Evolutionary conservation across 37 sponge, comb jelly and placozoan genomes (phyloP).

Genomic region (Aplysina aerophoba): DNA sequence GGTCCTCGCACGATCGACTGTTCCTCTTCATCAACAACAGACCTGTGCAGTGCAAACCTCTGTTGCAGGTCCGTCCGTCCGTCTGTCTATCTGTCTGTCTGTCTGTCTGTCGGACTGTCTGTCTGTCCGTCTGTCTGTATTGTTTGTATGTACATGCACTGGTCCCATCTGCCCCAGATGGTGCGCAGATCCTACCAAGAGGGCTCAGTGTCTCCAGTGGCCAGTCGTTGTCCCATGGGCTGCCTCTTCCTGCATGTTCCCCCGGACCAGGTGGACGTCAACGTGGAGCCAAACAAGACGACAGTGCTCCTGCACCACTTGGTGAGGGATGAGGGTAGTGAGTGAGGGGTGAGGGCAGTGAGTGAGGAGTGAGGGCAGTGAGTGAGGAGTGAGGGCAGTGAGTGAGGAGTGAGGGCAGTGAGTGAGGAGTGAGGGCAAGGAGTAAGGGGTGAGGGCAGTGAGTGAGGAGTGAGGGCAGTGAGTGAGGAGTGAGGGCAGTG

Average conservation of each 20-base stretch:
- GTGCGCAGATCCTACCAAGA: conserved; percentile 34
- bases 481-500: too few species aligned
- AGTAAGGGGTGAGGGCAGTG: too few species aligned
- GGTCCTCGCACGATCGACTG: conserved; percentile 48
- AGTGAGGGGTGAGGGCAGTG: not conserved
- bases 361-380: too few species aligned
- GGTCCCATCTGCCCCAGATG: conserved; percentile 26
- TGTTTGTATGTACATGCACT: not conserved
- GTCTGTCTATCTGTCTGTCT: conserved; percentile 7
- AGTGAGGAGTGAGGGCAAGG: too few species aligned
- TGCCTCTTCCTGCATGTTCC: conserved; percentile 36
- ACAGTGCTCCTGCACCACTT: conserved; percentile 48
- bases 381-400: too few species aligned
- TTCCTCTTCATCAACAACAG: conserved; percentile 64
- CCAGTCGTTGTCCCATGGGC: conserved; percentile 52
- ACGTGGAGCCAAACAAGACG: conserved; percentile 72
- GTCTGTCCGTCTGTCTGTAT: not conserved
- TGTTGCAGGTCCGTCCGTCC: conserved; percentile 45
- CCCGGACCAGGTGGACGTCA: conserved; percentile 61
- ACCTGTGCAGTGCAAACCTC: conserved; percentile 49
- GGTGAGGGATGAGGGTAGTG: conserved; percentile 17
- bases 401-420: too few species aligned
- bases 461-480: too few species aligned
- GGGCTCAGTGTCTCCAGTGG: conserved; percentile 17
- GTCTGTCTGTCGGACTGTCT: not conserved